Evolutionary conservation across 2,797 vertebrate genomes (phyloP).

Genomic region (Intellagama lesueurii): DNA sequence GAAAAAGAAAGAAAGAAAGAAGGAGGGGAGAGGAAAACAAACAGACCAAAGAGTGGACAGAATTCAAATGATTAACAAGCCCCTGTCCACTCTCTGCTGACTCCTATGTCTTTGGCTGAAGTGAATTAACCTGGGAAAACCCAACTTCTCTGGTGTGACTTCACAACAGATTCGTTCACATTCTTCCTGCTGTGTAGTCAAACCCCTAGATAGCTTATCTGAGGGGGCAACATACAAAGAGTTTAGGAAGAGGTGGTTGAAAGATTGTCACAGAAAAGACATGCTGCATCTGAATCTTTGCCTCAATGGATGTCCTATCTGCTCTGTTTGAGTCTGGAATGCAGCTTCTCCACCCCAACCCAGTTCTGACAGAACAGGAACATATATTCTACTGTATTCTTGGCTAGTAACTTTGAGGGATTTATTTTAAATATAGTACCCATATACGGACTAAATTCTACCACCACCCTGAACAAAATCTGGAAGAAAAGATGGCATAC

Average conservation of each 20-base stretch:
- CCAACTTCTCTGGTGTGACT: too few species aligned
- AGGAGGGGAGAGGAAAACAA: too few species aligned
- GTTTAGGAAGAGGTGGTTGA: neutral
- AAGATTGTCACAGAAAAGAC: neutral
- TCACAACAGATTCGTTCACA: too few species aligned
- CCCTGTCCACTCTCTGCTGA: too few species aligned
- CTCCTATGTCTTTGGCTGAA: too few species aligned
- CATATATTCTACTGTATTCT: neutral
- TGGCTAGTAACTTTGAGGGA: neutral
- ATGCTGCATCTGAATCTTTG: neutral
- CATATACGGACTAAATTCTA: constrained; percentile 70
- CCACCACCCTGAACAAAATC: constrained; percentile 68
- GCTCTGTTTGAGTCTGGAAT: neutral
- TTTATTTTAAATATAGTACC: constrained; percentile 61
- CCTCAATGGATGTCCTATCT: neutral
- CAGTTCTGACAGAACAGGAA: neutral
- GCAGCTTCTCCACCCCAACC: neutral
- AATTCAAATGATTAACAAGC: too few species aligned
- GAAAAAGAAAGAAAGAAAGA: too few species aligned
- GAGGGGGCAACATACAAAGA: neutral
- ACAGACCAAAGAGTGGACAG: too few species aligned
- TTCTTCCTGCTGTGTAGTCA: too few species aligned
- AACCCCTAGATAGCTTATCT: neutral
- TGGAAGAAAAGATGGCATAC: constrained; percentile 75
- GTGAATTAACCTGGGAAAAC: too few species aligned